These are phyloP conservation scores for Sitodiplosis mosellana DNA, from an alignment of 1,140 invertebrate species.

Conservation along the genomic window DNA sequence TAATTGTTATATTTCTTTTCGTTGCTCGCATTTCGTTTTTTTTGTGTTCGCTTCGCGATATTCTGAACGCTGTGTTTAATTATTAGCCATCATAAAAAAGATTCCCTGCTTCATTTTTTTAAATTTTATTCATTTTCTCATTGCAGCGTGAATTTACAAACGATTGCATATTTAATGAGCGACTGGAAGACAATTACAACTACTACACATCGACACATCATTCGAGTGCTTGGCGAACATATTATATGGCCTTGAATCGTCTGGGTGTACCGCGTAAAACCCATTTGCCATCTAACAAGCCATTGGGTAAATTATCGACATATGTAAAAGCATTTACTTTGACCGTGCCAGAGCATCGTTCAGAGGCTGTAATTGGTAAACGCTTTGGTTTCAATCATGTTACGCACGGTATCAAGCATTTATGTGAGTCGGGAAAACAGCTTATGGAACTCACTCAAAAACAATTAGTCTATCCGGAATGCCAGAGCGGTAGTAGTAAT, in stretches of 20 bases:
- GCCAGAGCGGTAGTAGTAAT: slow-evolving; percentile 10
- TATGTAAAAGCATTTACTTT: slow-evolving; percentile 50
- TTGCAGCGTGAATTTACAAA: slow-evolving; percentile 64
- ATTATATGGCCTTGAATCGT: slow-evolving; percentile 57
- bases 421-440: slow-evolving; percentile 26
- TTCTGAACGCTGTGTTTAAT: too few relatives aligned
- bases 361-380: slow-evolving; percentile 26
- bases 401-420: slow-evolving; percentile 24
- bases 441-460: slow-evolving; percentile 17
- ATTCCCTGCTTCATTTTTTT: background rate
- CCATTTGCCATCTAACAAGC: slow-evolving; percentile 40
- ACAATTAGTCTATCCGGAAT: slow-evolving; percentile 14
- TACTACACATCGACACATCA: slow-evolving; percentile 61
- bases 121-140: slow-evolving; percentile 25
- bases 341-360: slow-evolving; percentile 34
- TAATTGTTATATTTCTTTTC: background rate
- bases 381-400: slow-evolving; percentile 24
- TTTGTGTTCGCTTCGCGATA: background rate
- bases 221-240: slow-evolving; percentile 45
- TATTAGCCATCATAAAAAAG: too few relatives aligned
- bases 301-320: slow-evolving; percentile 47
- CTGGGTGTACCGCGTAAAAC: slow-evolving; percentile 47
- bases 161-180: slow-evolving; percentile 73
- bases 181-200: slow-evolving; percentile 63
- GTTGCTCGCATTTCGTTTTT: background rate